Base-by-base conservation (phyloP, 1,140 invertebrate genomes). In the Branchinecta lindahli region DNA sequence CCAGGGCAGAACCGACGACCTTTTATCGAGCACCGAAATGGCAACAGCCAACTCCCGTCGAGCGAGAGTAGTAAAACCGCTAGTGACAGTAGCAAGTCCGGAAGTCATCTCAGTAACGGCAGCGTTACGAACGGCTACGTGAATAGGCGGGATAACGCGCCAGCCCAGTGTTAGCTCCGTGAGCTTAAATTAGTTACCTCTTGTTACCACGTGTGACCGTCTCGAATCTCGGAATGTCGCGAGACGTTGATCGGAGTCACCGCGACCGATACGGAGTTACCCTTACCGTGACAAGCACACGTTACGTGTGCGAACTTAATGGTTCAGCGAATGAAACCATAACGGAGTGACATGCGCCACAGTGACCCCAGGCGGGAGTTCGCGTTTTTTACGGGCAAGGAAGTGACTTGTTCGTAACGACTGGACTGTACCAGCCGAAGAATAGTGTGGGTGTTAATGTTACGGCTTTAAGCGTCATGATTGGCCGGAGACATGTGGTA, bases 81-180 rank as follows among this genome's bases (percentile, higher is more conserved):
- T 12, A 61, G 52, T 61, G 52, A 61, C 18, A 61, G 52, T 61
- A 61, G 52, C 52, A 61, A 61, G 52, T 61, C 52, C 6, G 52
- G 52, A 20, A 61, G 52, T 61, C 52, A 61, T 20, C 52, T 61
- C 12, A 61, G 52, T 61, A 61, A 61, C 18, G 52, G 52, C 12
- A 61, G 52, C 18, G 52, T 61, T 12, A 61, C 12, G 12, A 61
- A 61, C 18, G 52, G 52, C 12, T 61, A 61, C 18, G 12, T 61
- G 52, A 61, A 20, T 61, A 12, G 52, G 12, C 2, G 18, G 4
- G 12, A 20, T 61, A 20, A 61, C 18, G 52, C 52, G 12, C 18
- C 52, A 12, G 18, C 52, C 18, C 12, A 61, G 52, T 61, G 52
- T 61, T 61, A 20, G 18, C 12, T 61, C 52, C 18, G 18, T 12